Conservation (phyloP, 2,888 invertebrate genomes). For the Latheticus oryzae region DNA sequence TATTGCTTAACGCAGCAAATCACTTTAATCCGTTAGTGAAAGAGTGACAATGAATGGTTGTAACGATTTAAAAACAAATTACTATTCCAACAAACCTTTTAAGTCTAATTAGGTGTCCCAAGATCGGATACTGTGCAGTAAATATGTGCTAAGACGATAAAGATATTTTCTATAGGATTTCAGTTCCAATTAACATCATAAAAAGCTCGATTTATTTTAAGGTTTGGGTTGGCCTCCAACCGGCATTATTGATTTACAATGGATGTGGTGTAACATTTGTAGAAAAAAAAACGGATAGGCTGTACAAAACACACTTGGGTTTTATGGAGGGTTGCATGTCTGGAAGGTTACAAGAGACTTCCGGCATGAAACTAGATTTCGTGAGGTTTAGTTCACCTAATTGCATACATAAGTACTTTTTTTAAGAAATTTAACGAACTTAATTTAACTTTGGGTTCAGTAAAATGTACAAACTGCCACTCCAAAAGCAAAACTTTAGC, state of each 20-base stretch:
- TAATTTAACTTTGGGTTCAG: too few species aligned
- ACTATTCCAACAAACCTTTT: slow-evolving; percentile 29
- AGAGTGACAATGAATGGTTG: slow-evolving; percentile 19
- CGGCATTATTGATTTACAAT: slow-evolving; percentile 35
- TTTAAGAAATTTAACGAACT: too few species aligned
- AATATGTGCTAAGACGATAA: slow-evolving; percentile 32
- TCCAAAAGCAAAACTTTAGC: too few species aligned
- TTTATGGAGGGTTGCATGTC: slow-evolving; percentile 14
- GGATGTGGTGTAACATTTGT: slow-evolving; percentile 1
- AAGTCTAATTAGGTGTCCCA: slow-evolving; percentile 30
- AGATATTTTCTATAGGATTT: slow-evolving; percentile 18
- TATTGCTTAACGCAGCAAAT: slow-evolving; percentile 28
- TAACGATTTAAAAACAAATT: slow-evolving; percentile 8
- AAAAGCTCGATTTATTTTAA: slow-evolving; percentile 20
- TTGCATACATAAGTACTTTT: too few species aligned
- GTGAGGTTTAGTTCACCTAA: too few species aligned
- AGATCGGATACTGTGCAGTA: slow-evolving; percentile 14
- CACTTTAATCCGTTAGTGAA: slow-evolving; percentile 11
- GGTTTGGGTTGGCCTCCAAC: slow-evolving; percentile 4
- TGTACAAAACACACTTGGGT: not conserved
- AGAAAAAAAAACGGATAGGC: not conserved
- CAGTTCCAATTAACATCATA: slow-evolving; percentile 29
- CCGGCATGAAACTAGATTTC: slow-evolving; percentile 6
- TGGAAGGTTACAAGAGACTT: too few species aligned
- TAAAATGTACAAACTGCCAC: too few species aligned